Base-by-base conservation (phyloP, 2,797 vertebrate species). In the Periparus ater region DNA sequence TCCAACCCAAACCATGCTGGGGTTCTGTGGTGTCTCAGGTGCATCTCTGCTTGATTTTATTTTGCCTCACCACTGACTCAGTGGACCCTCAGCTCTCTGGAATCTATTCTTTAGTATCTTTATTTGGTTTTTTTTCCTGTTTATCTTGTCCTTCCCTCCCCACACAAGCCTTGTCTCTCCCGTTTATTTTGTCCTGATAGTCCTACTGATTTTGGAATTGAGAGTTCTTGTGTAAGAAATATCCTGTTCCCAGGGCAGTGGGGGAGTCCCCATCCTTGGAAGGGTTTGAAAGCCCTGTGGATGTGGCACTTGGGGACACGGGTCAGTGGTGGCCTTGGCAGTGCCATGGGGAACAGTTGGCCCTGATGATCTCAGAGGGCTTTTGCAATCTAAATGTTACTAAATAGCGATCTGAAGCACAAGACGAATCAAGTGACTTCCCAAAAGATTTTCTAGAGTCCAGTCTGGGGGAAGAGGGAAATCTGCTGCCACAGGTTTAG, bases 401-500 rank as follows among this genome's bases (percentile, higher is more conserved):
- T 22, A 55, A 78, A 72, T 17, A 48, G 27, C 38, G 44, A 66
- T n/a, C 32, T 15, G 62, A 89, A 82, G 54, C 30, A 40, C 22
- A n/a, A 25, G 22, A 29, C 7, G 4, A 50, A 66, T 36, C 21
- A 51, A 72, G 18, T 23, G n/a, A 47, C 38, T 32, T 60, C 47
- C 23, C 26, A 34, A 36, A 70, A 27, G 25, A 20, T 25, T 45
- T 72, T 29, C 15, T 58, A 3, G 16, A 29, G 25, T 42, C 29
- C 7, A 13, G 36, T 32, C 23, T 61, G 51, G 57, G 70, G 26
- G 13, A 45, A 51, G 12, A 89, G 40, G 22, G 57, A 53, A 76
- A 9, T 4, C 4, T 12, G 30, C 5, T 57, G 47, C 45, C n/a
- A 3, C 6, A 17, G 38, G 8, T 4, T 25, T 7, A 1, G 2